Evolutionary conservation across 2,888 invertebrate genomes (phyloP), one percentile per base, ranked within the genome.

Genomic region (Tenthredo amoena): DNA sequence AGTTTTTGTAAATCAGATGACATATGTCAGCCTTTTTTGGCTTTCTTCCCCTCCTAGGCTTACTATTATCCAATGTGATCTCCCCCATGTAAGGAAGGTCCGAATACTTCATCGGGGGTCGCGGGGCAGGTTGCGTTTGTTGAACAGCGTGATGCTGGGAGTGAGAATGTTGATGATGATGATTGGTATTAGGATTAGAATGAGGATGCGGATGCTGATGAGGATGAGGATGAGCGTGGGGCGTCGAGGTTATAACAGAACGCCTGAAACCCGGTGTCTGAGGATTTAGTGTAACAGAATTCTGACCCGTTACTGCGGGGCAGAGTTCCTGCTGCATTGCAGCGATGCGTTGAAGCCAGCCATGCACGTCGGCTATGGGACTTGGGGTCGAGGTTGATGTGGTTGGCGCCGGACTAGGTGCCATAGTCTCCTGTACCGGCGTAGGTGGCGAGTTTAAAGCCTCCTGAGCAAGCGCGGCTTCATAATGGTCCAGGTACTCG

Each of bases 1-100:
- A 98, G 92, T 98, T 98, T 92, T 98, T 98, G 91, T 98, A 98
- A 88, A 98, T 98, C 71, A 98, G 94, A 91, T 98, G 98, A 88
- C 98, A 98, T 88, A 98, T 98, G 91, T 98, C 98, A 0, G 98
- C 98, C 93, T 98, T 98, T 92, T 98, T 98, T 0, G 98, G 98
- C 91, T 98, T 98, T 26, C 98, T 95, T 0, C 98, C 98, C 87
- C 98, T 95, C 58, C 98, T 94, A 0, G 98, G 98, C 89, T 98
- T 97, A 18, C 97, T 97, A 93, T 98, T 97, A 91, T 98, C 98
- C 84, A 98, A 93, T 0, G 98, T 98, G 95, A 98, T 98, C 92
- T 98, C 98, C 0, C 98, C 98, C 98, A 98, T 98, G 93, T 98
- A 98, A 0, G 98, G 98, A 74, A 98, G 94, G 91, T 98, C 98